Evolutionary conservation across 2,797 vertebrate species (phyloP), one percentile per base, ranked within the genome.

Genomic region (Chelmon rostratus): DNA sequence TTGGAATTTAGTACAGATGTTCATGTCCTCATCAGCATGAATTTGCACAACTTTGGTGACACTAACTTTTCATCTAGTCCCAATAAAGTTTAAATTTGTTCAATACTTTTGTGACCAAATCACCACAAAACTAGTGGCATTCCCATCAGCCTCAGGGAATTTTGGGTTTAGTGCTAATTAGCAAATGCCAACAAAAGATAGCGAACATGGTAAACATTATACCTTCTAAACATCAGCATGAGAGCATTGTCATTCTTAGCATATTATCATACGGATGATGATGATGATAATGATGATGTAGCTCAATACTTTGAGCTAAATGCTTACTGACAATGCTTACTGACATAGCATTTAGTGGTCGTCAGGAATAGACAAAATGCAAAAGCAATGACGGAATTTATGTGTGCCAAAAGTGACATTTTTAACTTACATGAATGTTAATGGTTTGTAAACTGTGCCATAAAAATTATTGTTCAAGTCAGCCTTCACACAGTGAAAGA

Each of bases 401-500:
- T 42, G n/a, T 59, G 11, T 28, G n/a, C 42, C 6, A 37, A 49
- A 37, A 58, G 13, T 19, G 9, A 21, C 19, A 15, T 4, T 31
- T 66, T 53, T 6, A 75, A 42, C 54, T 28, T 28, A 10, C 4
- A 37, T n/a, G 6, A 42, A 64, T 68, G 33, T 7, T 52, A 31
- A 64, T 28, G 25, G 42, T n/a, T 42, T 52, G 18, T 47, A 47
- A 72, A 63, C n/a, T 21, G 46, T 15, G 56, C 1, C 52, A 70
- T 67, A 65, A 47, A 58, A 69, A 52, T 28, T 10, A 46, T 64
- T 72, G 58, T 75, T n/a, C 44, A 74, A 68, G 5, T 15, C 35
- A 37, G 61, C 33, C 56, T 66, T 59, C 40, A 66, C 64, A 82
- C 46, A 46, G 64, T 4, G 67, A 57, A 84, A 77, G 62, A 75